Evolutionary conservation across 2,797 vertebrate species (phyloP).

Genomic region (Geotrypetes seraphini): DNA sequence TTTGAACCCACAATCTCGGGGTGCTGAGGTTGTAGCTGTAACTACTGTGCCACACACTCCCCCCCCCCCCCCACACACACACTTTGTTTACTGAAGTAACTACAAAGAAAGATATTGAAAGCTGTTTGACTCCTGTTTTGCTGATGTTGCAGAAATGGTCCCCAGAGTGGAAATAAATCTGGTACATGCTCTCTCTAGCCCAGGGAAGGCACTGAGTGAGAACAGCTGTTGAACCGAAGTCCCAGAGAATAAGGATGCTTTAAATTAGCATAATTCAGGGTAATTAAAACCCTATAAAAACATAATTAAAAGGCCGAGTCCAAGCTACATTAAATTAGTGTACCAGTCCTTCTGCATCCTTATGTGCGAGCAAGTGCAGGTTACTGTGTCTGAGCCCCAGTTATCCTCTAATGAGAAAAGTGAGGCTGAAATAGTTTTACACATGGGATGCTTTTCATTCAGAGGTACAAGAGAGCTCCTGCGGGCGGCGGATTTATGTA

Average conservation of each 20-base stretch:
- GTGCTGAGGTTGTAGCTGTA: too few species aligned
- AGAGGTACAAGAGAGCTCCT: background rate
- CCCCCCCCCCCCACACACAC: too few species aligned
- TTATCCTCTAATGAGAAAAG: background rate
- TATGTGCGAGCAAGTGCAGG: background rate
- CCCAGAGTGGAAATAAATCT: slow-evolving; percentile 18
- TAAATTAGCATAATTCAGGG: slow-evolving; percentile 37
- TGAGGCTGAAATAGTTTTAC: background rate
- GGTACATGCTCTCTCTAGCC: slow-evolving; percentile 10
- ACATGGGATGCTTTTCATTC: background rate
- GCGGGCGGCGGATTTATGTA: rapidly evolving
- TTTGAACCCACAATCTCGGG: too few species aligned
- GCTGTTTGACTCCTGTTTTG: too few species aligned
- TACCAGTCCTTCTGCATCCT: slow-evolving; percentile 8
- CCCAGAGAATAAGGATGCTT: slow-evolving; percentile 18
- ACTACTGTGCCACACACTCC: too few species aligned
- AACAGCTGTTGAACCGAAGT: slow-evolving; percentile 39
- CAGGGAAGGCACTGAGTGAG: slow-evolving; percentile 22
- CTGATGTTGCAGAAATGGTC: slow-evolving; percentile 30
- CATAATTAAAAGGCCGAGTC: slow-evolving; percentile 36
- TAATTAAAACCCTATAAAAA: slow-evolving; percentile 47
- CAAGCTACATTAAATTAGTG: slow-evolving; percentile 29
- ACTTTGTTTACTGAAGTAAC: too few species aligned
- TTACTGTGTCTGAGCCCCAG: background rate
- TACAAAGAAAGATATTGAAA: too few species aligned